Conservation (phyloP, 2,888 invertebrate species). For the Eumacrocentrus americanus region DNA sequence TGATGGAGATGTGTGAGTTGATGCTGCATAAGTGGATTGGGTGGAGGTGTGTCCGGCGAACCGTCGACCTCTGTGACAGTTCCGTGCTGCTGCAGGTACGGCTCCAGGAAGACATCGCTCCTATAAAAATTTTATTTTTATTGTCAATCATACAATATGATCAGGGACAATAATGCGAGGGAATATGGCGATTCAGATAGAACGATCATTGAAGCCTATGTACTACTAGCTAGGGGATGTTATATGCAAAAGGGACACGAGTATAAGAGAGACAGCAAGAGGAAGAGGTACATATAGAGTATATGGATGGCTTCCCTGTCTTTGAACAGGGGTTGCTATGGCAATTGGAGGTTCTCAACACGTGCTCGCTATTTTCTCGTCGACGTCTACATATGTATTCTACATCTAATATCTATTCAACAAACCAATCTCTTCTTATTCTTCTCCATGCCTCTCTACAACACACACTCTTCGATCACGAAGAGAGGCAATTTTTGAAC, state of each 20-base stretch:
- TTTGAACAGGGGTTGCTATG: slow-evolving; percentile 56
- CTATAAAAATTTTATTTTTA: slow-evolving; percentile 60
- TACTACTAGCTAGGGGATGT: slow-evolving; percentile 18
- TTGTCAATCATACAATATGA: neutral
- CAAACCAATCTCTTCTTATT: slow-evolving; percentile 8
- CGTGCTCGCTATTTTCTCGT: slow-evolving; percentile 47
- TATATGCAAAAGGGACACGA: slow-evolving; percentile 5
- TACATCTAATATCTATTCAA: no score
- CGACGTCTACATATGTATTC: no score
- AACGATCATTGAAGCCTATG: no score
- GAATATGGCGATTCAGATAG: no score
- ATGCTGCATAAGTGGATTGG: slow-evolving; percentile 56
- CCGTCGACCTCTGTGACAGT: slow-evolving; percentile 55
- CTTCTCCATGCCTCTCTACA: neutral
- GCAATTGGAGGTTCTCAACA: slow-evolving; percentile 58
- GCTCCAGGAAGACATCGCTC: slow-evolving; percentile 77
- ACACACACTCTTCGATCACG: neutral
- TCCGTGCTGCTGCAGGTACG: slow-evolving; percentile 68
- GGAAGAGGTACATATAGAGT: slow-evolving; percentile 3
- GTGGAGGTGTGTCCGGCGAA: slow-evolving; percentile 58
- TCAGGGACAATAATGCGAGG: no score
- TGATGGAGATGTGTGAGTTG: slow-evolving; percentile 67
- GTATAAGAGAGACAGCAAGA: slow-evolving; percentile 13
- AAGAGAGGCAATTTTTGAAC: neutral
- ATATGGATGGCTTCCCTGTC: slow-evolving; percentile 29